Base-by-base conservation (phyloP, 2,113 vertebrate species). In the Naja naja region DNA sequence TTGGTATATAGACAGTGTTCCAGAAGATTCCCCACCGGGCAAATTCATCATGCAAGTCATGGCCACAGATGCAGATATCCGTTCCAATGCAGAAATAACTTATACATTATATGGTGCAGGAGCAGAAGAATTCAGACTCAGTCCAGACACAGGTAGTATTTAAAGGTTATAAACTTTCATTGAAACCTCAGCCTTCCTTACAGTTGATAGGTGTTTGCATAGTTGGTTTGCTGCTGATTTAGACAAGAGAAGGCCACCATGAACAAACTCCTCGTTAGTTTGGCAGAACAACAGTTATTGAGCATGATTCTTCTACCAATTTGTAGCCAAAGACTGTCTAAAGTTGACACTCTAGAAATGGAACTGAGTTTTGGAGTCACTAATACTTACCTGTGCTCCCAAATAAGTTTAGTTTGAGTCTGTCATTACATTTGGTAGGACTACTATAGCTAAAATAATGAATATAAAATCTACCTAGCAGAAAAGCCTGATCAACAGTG, bases 11-110 rank as follows among this genome's bases (percentile, higher is more conserved):
- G 99, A 99, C 90, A 98, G 97, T 0, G 96, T 99, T 96, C 98
- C 98, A n/a, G 99, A 99, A 96, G 98, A 99, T 86, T 96, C 98
- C 22, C 97, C 97, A 86, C 97, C 98, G 12, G 99, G 98, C 89
- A 98, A 98, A 93, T 96, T 99, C 95, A 97, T 99, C 94, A 95
- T 99, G 94, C 99, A 99, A 95, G 98, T 99, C 23, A 98, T 98
- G 18, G 99, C 99, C 34, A 98, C 97, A 22, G 99, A 99, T 7
- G 98, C 98, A 52, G 99, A 99, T 96, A 99, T 99, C 95, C 99
- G 99, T 95, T 99, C 99, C 93, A 99, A 99, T 0, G 99, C 98
- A 69, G 98, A 99, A 95, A 98, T 99, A 93, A 98, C 98, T 92
- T 99, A 98, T 2, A 98, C 98, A 0, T 96, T 99, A 85, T 97